Conservation (phyloP, 2,797 vertebrate genomes). For the Perodicticus potto region DNA sequence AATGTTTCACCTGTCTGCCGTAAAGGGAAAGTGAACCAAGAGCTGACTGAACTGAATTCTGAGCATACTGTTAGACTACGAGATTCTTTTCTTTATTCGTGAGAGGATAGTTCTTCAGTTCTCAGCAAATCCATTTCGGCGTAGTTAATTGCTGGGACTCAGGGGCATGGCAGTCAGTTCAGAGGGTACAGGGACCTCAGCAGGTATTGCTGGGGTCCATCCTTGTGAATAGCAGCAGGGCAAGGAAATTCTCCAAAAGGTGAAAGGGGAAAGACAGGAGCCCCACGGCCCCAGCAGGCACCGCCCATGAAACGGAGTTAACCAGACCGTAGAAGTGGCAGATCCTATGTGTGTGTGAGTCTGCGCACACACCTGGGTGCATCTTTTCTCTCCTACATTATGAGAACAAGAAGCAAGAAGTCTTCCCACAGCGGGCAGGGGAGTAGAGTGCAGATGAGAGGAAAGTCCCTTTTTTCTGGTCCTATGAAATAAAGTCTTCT, state of each 20-base stretch:
- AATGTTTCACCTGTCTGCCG: neutral
- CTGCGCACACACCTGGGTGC: rapidly evolving
- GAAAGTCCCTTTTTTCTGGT: neutral
- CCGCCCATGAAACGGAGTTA: neutral
- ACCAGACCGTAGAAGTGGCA: neutral
- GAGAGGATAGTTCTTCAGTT: neutral
- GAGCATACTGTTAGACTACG: neutral
- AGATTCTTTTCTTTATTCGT: neutral
- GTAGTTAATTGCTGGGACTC: neutral
- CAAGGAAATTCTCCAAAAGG: neutral
- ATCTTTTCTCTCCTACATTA: no score
- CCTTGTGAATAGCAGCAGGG: neutral
- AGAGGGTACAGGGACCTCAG: neutral
- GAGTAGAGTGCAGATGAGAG: neutral
- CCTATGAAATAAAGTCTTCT: no score
- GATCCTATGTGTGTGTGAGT: rapidly evolving
- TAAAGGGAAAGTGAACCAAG: neutral
- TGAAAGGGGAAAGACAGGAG: no score
- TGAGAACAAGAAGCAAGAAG: neutral
- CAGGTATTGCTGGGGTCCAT: neutral
- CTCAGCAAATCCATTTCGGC: neutral
- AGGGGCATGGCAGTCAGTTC: neutral
- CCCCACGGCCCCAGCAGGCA: rapidly evolving
- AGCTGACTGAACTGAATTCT: neutral
- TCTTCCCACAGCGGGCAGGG: neutral